Percentiles rank a stretch among this genome's conserved stretches.
phyloP scores from a whole-genome alignment of 1,140 invertebrate species.

The Sitobion miscanthi region DNA sequence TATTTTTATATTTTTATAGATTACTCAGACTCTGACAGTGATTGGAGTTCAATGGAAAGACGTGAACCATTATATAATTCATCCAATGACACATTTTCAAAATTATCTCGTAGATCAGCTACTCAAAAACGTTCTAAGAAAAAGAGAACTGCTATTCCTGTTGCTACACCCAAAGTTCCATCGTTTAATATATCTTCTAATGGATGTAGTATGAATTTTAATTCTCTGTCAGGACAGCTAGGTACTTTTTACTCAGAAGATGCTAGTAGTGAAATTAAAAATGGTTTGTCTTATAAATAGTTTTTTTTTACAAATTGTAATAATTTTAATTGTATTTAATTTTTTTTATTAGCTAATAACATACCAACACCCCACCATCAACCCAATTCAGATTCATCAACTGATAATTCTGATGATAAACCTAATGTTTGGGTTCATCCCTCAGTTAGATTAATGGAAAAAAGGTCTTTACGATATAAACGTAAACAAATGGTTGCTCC shows the following conservation, averaged over 20 bases:
- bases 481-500: slow-evolving; percentile 27
- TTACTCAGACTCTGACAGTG: slow-evolving; percentile 86
- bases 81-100: slow-evolving; percentile 61
- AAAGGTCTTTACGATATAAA: slow-evolving; percentile 36
- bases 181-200: slow-evolving; percentile 60
- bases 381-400: slow-evolving; percentile 24
- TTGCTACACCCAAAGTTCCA: slow-evolving; percentile 84
- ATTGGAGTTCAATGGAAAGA: slow-evolving; percentile 80
- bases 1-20: slow-evolving; percentile 64
- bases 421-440: slow-evolving; percentile 31
- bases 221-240: neutral
- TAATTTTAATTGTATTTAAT: neutral
- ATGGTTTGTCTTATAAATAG: neutral
- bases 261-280: slow-evolving; percentile 24
- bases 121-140: slow-evolving; percentile 81
- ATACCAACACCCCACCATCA: slow-evolving; percentile 22
- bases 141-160: slow-evolving; percentile 79
- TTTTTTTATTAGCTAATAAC: slow-evolving; percentile 26
- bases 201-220: slow-evolving; percentile 43
- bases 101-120: slow-evolving; percentile 74
- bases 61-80: slow-evolving; percentile 68
- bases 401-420: slow-evolving; percentile 48
- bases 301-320: neutral
- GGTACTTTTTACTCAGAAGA: slow-evolving; percentile 44
- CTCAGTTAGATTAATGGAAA: slow-evolving; percentile 24